Conservation (phyloP, 2,797 vertebrate genomes). For the Trematocara caparti region DNA sequence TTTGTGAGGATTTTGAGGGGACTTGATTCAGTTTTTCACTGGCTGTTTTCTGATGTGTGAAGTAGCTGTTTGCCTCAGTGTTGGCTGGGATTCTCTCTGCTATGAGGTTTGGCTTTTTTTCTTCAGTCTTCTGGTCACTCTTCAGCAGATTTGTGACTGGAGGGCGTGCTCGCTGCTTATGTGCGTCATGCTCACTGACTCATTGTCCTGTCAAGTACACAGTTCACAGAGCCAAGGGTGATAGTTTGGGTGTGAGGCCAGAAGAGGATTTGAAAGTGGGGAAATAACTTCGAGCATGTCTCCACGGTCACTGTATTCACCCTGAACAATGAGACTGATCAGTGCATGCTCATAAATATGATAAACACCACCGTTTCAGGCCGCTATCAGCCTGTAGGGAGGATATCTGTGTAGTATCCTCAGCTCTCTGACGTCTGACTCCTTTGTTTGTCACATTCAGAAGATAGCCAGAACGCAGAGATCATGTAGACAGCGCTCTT, state of each 20-base stretch:
- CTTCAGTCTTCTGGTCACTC: neutral
- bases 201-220: conserved; percentile 30
- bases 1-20: conserved; percentile 2
- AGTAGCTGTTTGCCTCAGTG: neutral
- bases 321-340: neutral
- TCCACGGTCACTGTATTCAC: neutral
- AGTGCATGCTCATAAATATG: neutral
- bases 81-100: neutral
- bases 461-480: neutral
- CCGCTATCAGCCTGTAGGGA: neutral
- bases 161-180: conserved; percentile 27
- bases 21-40: neutral
- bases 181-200: conserved; percentile 49
- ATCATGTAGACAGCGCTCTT: conserved; percentile 6
- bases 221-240: neutral
- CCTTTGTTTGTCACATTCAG: conserved; percentile 8
- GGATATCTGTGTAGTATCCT: neutral
- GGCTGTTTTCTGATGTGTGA: conserved; percentile 1
- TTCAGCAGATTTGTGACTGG: conserved; percentile 5
- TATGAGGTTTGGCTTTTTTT: neutral
- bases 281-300: neutral
- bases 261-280: neutral
- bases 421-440: neutral
- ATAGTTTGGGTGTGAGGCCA: neutral
- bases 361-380: neutral